A percentile compares a stretch with the other conserved stretches of the same genome.
phyloP scores from a whole-genome alignment of 2,888 invertebrate species.

The Heliconius charithonia region DNA sequence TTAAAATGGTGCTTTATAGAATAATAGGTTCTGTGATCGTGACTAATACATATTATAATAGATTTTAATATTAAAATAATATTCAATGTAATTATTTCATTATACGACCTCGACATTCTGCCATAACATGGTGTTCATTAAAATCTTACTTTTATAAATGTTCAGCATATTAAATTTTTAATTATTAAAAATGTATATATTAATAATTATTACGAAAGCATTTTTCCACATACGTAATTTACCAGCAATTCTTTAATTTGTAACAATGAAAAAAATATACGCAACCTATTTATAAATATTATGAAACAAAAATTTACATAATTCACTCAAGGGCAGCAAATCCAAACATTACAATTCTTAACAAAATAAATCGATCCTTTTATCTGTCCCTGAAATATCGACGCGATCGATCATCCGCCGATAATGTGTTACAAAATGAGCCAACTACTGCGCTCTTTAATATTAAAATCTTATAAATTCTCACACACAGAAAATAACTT shows the following conservation, averaged over 20 bases:
- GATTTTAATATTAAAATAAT: neutral
- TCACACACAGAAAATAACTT: neutral
- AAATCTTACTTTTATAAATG: too few relatives aligned
- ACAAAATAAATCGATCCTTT: constrained; percentile 14
- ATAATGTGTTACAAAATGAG: neutral
- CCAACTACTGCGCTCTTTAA: neutral
- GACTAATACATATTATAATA: neutral
- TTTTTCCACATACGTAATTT: too few relatives aligned
- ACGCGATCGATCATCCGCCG: constrained; percentile 17
- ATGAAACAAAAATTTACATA: neutral
- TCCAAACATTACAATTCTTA: neutral
- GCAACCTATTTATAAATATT: neutral
- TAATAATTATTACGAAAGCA: too few relatives aligned
- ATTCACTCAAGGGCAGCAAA: neutral
- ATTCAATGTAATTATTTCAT: neutral
- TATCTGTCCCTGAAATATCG: constrained; percentile 19
- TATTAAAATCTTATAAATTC: neutral
- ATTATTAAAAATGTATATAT: too few relatives aligned
- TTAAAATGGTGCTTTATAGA: neutral
- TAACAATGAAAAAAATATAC: too few relatives aligned
- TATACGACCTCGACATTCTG: neutral
- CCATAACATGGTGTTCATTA: too few relatives aligned
- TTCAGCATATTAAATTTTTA: too few relatives aligned
- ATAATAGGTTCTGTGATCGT: neutral
- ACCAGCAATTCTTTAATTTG: too few relatives aligned